Percentiles rank a stretch among this genome's conserved stretches.
phyloP scores from a whole-genome alignment of 2,797 vertebrate genomes.

The Bradypus variegatus region DNA sequence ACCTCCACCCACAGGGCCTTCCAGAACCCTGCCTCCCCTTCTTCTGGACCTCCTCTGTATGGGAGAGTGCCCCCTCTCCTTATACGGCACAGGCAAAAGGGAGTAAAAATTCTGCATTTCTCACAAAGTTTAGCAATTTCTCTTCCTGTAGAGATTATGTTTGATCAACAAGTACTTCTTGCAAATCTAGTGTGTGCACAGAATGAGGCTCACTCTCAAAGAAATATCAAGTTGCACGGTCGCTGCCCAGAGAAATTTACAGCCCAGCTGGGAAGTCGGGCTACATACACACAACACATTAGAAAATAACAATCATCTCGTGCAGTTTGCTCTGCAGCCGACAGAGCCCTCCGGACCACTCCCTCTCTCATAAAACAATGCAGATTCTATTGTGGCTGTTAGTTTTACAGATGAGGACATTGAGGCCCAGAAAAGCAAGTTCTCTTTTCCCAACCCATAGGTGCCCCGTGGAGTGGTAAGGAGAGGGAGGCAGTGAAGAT shows the following conservation, averaged over 20 bases:
- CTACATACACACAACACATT: too few relatives aligned
- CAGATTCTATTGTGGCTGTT: neutral
- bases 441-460: neutral
- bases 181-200: neutral
- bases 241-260: neutral
- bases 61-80: neutral
- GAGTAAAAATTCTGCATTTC: neutral
- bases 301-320: neutral
- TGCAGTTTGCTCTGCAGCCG: neutral
- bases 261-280: neutral
- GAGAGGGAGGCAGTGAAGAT: neutral
- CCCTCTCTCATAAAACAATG: neutral
- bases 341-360: neutral
- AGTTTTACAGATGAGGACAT: neutral
- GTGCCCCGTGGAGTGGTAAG: neutral
- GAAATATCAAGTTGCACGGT: neutral
- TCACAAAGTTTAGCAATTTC: neutral
- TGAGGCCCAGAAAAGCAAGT: neutral
- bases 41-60: neutral
- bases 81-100: neutral
- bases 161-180: neutral
- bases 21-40: neutral
- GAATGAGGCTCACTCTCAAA: neutral
- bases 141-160: neutral
- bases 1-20: neutral